Conservation (phyloP, 2,797 vertebrate species). For the Euphonia xanthogaster region DNA sequence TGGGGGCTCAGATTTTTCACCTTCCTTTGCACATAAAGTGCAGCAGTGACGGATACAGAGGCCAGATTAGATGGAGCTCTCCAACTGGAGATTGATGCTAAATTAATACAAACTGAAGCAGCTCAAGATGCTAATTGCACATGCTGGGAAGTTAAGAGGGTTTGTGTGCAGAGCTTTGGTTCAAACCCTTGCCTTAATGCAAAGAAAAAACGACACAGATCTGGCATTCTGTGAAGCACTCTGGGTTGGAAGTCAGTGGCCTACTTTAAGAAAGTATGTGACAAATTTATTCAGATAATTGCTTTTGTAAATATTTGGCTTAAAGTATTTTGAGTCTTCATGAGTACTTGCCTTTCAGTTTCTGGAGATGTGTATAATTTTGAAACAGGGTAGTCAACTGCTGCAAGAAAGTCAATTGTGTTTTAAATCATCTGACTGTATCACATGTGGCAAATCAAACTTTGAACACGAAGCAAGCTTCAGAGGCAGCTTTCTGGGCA, state of each 20-base stretch:
- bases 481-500: slow-evolving; percentile 41
- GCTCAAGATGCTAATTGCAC: neutral
- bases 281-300: slow-evolving; percentile 30
- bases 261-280: neutral
- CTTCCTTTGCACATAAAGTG: neutral
- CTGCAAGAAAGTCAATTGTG: slow-evolving; percentile 34
- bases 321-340: neutral
- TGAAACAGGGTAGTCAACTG: neutral
- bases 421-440: slow-evolving; percentile 40
- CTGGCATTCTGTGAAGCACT: neutral
- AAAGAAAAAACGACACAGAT: neutral
- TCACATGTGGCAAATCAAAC: slow-evolving; percentile 56
- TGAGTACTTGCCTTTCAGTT: neutral
- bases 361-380: neutral
- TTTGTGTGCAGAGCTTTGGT: neutral
- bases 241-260: neutral
- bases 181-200: neutral
- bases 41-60: neutral
- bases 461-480: neutral
- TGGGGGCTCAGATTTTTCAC: neutral
- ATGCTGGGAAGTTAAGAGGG: slow-evolving; percentile 2
- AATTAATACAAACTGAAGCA: slow-evolving; percentile 6
- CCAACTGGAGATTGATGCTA: neutral
- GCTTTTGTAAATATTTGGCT: neutral
- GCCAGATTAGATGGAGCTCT: neutral